phyloP scores from a whole-genome alignment of 2,113 vertebrate genomes.

The Oryzias curvinotus region DNA sequence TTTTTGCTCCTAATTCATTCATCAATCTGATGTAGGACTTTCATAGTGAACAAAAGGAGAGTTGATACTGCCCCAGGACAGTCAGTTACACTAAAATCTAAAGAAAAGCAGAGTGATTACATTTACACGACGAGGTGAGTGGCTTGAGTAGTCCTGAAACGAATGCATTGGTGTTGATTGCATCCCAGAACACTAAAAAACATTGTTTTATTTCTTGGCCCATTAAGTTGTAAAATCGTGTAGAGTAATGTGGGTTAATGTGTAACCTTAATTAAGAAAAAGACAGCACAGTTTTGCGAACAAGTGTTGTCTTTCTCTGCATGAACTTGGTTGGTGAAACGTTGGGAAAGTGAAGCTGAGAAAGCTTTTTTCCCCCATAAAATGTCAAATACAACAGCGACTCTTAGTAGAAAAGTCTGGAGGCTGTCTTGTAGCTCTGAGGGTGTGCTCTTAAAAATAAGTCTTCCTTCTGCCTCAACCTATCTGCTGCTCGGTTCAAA shows the following conservation, averaged over 20 bases:
- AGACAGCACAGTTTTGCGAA: background rate
- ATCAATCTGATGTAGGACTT: too few species aligned
- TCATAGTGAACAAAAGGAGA: too few species aligned
- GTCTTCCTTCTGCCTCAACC: constrained; percentile 41
- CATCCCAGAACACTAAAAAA: background rate
- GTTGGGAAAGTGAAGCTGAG: background rate
- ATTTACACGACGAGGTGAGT: constrained; percentile 1
- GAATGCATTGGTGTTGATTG: background rate
- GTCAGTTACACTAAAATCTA: too few species aligned
- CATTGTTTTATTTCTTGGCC: too few species aligned
- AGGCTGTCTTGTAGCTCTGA: constrained; percentile 33
- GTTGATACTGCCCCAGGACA: too few species aligned
- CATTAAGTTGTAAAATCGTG: background rate
- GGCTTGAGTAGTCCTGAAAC: constrained; percentile 1
- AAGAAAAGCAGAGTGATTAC: background rate
- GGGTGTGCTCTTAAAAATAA: constrained; percentile 59
- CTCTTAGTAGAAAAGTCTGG: constrained; percentile 55
- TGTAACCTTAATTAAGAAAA: background rate
- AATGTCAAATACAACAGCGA: constrained; percentile 58
- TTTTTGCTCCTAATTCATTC: too few species aligned
- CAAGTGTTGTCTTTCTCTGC: background rate
- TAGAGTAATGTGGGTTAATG: background rate
- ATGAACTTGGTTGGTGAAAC: constrained; percentile 14
- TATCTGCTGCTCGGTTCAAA: constrained; percentile 75
- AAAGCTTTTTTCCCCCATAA: constrained; percentile 20